Percentiles rank a stretch among this genome's conserved stretches.
These are phyloP conservation scores for Leptarthrus brevirostris DNA, from an alignment of 2,888 invertebrate genomes.

Conservation along the genomic window DNA sequence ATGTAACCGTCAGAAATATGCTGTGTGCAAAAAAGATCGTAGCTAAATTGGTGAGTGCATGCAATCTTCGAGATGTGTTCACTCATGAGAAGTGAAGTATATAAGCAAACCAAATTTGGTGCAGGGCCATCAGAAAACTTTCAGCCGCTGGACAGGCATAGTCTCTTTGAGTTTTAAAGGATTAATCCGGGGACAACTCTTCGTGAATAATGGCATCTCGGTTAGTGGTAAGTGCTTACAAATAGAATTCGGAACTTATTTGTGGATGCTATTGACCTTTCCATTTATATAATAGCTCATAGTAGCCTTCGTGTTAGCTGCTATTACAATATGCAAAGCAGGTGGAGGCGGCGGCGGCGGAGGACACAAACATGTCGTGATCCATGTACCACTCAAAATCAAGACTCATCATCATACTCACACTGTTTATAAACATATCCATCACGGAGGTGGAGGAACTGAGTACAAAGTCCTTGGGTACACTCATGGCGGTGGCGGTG, in stretches of 20 bases:
- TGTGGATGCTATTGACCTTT: background rate
- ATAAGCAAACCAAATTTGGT: slow-evolving; percentile 57
- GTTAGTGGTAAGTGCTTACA: slow-evolving; percentile 68
- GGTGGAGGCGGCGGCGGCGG: slow-evolving; percentile 68
- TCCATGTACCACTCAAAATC: slow-evolving; percentile 82
- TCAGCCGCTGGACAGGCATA: slow-evolving; percentile 53
- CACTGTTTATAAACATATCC: slow-evolving; percentile 80
- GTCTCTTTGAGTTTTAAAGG: slow-evolving; percentile 34
- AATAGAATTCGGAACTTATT: slow-evolving; percentile 42
- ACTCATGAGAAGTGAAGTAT: slow-evolving; percentile 53
- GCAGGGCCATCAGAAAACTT: slow-evolving; percentile 62
- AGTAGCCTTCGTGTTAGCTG: slow-evolving; percentile 66
- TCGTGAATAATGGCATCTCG: slow-evolving; percentile 67
- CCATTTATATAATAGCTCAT: slow-evolving; percentile 46
- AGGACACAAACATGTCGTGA: slow-evolving; percentile 77
- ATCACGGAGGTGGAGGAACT: slow-evolving; percentile 71
- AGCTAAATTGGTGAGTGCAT: slow-evolving; percentile 40
- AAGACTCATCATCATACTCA: slow-evolving; percentile 83
- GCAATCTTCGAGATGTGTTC: slow-evolving; percentile 48
- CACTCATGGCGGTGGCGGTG: slow-evolving; percentile 58
- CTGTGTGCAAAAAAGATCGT: slow-evolving; percentile 14
- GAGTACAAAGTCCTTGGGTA: slow-evolving; percentile 64
- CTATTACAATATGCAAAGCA: slow-evolving; percentile 66
- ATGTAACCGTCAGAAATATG: slow-evolving; percentile 12
- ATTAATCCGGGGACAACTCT: slow-evolving; percentile 50